These are phyloP conservation scores for Hydractinia echinata DNA, from an alignment of 30 jellyfish, hydroid and myxozoan species.

Conservation along the genomic window DNA sequence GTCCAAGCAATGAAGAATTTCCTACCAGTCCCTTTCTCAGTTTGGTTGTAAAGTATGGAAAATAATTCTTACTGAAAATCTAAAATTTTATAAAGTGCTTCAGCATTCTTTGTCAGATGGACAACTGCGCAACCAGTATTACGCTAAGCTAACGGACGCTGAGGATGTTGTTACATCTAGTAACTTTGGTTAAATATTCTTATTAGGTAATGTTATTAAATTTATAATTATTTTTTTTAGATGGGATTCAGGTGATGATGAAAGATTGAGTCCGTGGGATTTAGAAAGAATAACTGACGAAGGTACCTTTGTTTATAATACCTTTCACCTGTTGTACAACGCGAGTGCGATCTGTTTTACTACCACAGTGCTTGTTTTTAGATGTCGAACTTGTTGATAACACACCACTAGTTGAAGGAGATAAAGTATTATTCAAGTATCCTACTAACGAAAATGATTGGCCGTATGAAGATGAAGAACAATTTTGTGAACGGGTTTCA, in stretches of 20 bases:
- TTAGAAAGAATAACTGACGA: conserved; percentile 62
- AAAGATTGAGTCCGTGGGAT: conserved; percentile 97
- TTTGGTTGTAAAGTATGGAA: conserved; percentile 63
- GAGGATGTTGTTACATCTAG: too few relatives aligned
- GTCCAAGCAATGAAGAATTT: conserved; percentile 68
- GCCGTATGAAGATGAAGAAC: conserved; percentile 73
- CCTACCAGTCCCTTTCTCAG: conserved; percentile 66
- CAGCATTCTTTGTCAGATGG: too few relatives aligned
- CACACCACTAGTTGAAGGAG: conserved; percentile 69
- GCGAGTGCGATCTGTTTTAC: too few relatives aligned
- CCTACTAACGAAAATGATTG: conserved; percentile 63
- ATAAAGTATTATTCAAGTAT: conserved; percentile 48
- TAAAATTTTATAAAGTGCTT: too few relatives aligned
- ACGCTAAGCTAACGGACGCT: too few relatives aligned
- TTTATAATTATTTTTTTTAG: conserved; percentile 19
- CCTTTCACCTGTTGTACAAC: too few relatives aligned
- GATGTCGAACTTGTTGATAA: conserved; percentile 21
- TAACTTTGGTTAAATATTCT: too few relatives aligned
- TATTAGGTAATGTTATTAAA: too few relatives aligned
- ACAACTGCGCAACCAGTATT: too few relatives aligned
- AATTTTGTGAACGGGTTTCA: conserved; percentile 50
- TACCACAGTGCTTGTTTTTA: not conserved
- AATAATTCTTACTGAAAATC: not conserved
- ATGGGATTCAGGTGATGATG: conserved; percentile 95
- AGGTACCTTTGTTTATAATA: not conserved